Base-by-base conservation (phyloP, 2,113 vertebrate species). In the Seriola aureovittata region DNA sequence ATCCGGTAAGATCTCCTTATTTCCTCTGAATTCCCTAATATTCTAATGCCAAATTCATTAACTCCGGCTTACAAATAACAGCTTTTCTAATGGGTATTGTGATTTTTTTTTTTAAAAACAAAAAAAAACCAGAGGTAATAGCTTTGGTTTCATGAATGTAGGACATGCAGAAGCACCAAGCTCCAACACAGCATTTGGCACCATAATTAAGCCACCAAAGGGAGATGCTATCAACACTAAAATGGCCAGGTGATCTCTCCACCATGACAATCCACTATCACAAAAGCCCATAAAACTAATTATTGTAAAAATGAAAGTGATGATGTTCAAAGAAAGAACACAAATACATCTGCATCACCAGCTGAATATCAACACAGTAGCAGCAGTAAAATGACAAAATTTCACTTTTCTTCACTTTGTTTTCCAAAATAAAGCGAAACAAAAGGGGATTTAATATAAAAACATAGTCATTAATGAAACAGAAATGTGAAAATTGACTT, bases 1-100 rank as follows among this genome's bases (percentile, higher is more conserved):
- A 17, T 97, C 88, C 89, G 93, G 96, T 97, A 94, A 84, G 93
- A 81, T 72, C 13, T 66, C 14, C 7, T 75, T 2, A 34, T 70
- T 67, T 85, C n/a, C 10, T 70, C 21, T 68, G 8, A 62, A 3
- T 25, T 71, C 16, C 16, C 7, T 40, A 6, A 40, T 48, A 34
- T 58, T 72, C 9, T 36, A 1, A 44, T 70, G 1, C 8, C 13
- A 52, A 40, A 44, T 29, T 36, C 6, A 34, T 17, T 44, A n/a
- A 40, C 17, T 16, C 36, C 55, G 19, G 50, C 32, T 69, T 38
- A 19, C 1, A 55, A 78, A 12, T 17, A 57, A 62, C 25, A 48
- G n/a, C 10, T 55, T 48, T 48, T 36, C 0, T 21, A 12, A 54
- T 60, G 6, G 32, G 38, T 21, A 23, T 14, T 5, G 3, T 36